phyloP scores from a whole-genome alignment of 2,888 invertebrate genomes.

The Poecilus cupreus region DNA sequence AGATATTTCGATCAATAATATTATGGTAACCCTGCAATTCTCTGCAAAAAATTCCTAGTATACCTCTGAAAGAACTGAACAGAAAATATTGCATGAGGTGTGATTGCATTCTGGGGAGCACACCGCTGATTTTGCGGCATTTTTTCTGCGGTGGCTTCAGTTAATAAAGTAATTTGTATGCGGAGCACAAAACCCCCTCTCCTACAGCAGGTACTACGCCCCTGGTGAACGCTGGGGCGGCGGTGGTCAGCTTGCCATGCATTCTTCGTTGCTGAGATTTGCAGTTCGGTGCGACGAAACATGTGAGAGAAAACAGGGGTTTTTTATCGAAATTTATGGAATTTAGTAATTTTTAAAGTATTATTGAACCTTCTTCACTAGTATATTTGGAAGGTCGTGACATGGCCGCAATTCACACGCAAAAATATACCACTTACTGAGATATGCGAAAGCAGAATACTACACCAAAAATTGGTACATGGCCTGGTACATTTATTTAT shows the following conservation, averaged over 20 bases:
- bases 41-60: not conserved
- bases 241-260: not conserved
- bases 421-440: no score
- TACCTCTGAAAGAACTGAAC: not conserved
- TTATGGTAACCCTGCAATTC: no score
- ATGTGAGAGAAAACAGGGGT: no score
- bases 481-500: no score
- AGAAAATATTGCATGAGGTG: not conserved
- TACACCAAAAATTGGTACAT: no score
- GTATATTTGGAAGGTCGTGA: no score
- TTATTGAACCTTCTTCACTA: no score
- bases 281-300: not conserved
- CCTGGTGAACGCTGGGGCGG: not conserved
- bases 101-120: not conserved
- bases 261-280: not conserved
- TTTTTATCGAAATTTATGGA: no score
- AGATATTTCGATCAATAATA: no score
- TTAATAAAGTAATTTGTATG: constrained; percentile 47
- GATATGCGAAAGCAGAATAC: no score
- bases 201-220: not conserved
- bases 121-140: not conserved
- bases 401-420: no score
- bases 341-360: no score
- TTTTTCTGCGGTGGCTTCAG: not conserved
- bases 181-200: not conserved